Evolutionary conservation across 1,140 invertebrate genomes (phyloP).

Genomic region (Bradysia coprophila): DNA sequence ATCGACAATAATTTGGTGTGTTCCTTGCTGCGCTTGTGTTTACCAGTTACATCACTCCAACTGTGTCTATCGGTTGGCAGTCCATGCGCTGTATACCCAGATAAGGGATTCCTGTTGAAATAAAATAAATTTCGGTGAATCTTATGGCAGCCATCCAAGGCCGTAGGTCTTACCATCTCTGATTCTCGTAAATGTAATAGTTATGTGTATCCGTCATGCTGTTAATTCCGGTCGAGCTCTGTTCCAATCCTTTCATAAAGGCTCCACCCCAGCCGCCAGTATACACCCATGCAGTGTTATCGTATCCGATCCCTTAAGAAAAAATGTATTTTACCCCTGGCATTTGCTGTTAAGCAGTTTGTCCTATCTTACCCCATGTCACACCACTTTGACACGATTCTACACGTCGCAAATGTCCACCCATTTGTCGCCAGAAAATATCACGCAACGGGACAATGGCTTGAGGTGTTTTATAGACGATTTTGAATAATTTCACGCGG

Average conservation of each 20-base stretch:
- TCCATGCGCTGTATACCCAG: conserved; percentile 67
- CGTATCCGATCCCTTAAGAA: conserved; percentile 71
- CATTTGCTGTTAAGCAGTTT: no score
- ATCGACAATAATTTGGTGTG: conserved; percentile 65
- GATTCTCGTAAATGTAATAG: conserved; percentile 83
- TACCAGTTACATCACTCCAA: conserved; percentile 77
- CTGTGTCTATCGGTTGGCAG: conserved; percentile 73
- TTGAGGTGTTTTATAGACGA: conserved; percentile 38
- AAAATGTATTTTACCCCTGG: no score
- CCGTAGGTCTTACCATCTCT: conserved; percentile 93
- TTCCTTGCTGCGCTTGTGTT: conserved; percentile 63
- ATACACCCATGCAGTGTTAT: conserved; percentile 69
- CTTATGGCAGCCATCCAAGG: no score
- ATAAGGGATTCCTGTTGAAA: conserved; percentile 38
- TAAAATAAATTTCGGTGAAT: no score
- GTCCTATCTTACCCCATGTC: no score
- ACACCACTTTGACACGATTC: conserved; percentile 55
- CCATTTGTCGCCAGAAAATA: conserved; percentile 66
- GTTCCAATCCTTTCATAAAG: conserved; percentile 47
- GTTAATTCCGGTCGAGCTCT: conserved; percentile 47
- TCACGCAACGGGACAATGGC: conserved; percentile 49
- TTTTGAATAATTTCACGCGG: conserved; percentile 42
- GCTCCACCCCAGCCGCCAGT: conserved; percentile 71
- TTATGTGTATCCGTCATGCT: conserved; percentile 65
- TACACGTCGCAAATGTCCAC: conserved; percentile 62